Percentiles rank a stretch among this genome's conserved stretches.
Evolutionary conservation across 2,113 vertebrate genomes (phyloP).

Genomic region (Charadrius vociferus): DNA sequence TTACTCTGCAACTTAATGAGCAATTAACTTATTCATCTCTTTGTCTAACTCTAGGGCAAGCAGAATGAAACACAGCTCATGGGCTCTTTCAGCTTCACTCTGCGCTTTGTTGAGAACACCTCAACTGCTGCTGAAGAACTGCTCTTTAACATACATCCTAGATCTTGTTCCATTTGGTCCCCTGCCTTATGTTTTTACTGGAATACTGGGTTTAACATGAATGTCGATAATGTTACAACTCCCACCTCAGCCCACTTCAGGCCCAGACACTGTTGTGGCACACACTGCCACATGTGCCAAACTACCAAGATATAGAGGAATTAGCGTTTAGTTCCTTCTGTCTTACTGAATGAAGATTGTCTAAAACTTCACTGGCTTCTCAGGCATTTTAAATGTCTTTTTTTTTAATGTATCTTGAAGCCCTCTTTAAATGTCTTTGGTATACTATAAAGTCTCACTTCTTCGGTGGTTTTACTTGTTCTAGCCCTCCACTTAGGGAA

Average conservation of each 20-base stretch:
- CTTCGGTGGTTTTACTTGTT: neutral
- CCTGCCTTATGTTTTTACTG: neutral
- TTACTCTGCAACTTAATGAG: neutral
- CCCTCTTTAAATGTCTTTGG: neutral
- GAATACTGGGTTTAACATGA: neutral
- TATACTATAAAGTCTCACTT: neutral
- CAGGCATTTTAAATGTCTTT: neutral
- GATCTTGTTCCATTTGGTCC: neutral
- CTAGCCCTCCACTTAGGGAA: neutral
- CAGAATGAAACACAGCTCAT: neutral
- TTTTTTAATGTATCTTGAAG: neutral
- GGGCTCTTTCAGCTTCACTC: neutral
- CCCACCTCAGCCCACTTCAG: neutral
- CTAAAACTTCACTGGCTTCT: neutral
- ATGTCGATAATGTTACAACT: neutral
- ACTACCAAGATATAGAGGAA: neutral
- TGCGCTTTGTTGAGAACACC: neutral
- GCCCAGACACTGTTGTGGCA: neutral
- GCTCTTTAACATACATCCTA: neutral
- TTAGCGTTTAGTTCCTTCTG: neutral
- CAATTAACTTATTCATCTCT: neutral
- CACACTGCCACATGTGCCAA: neutral
- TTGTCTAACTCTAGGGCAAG: neutral
- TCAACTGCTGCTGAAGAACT: neutral
- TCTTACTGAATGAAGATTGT: neutral